A percentile compares a stretch with the other conserved stretches of the same genome.
Evolutionary conservation across 2,113 vertebrate species (phyloP).

Genomic region (Oriolus oriolus): DNA sequence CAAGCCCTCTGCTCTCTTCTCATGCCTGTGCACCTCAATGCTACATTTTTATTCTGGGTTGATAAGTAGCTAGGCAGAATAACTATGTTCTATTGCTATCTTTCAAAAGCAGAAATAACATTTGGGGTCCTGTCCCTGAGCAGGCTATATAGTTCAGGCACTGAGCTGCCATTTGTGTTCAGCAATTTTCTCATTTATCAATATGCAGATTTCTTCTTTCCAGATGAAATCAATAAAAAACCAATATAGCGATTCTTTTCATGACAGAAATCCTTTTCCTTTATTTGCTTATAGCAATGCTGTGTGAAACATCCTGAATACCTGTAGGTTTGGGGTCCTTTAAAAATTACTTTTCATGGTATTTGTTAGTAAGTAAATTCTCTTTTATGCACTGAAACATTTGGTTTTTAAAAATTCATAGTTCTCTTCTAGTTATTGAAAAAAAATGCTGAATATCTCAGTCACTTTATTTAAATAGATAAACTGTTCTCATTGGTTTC

Average conservation of each 20-base stretch:
- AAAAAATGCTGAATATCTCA: background rate
- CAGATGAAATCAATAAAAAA: background rate
- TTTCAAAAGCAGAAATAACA: background rate
- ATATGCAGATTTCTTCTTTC: background rate
- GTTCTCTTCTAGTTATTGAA: background rate
- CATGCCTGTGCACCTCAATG: background rate
- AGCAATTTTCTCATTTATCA: background rate
- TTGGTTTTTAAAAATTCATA: background rate
- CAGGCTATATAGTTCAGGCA: background rate
- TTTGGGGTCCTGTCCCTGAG: background rate
- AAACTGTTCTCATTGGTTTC: background rate
- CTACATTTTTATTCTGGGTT: background rate
- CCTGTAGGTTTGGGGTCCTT: background rate
- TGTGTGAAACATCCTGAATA: background rate
- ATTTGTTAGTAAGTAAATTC: background rate
- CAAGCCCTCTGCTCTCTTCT: background rate
- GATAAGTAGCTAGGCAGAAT: background rate
- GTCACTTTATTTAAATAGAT: background rate
- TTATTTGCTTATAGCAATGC: background rate
- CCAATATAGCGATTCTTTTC: background rate
- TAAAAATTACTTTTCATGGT: background rate
- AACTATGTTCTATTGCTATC: background rate
- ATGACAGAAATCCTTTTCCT: background rate
- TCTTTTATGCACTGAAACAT: background rate
- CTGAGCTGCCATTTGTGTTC: background rate